phyloP scores from a whole-genome alignment of 2,113 vertebrate species.

The Atrichornis clamosus region DNA sequence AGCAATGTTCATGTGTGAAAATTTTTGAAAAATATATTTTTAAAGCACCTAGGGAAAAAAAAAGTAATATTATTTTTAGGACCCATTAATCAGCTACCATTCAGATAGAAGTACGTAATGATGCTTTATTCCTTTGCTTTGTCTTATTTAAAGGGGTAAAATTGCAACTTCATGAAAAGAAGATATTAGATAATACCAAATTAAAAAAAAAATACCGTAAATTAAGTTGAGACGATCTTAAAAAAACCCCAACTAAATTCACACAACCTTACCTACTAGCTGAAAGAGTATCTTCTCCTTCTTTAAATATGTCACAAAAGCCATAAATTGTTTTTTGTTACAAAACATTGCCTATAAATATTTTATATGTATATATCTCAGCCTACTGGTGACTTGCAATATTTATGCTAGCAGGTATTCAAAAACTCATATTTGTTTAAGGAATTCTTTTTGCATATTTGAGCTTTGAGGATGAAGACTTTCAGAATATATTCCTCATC shows the following conservation, averaged over 20 bases:
- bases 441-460: background rate
- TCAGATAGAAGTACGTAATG: background rate
- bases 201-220: background rate
- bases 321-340: background rate
- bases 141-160: background rate
- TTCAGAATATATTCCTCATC: background rate
- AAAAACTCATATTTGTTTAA: background rate
- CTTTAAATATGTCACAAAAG: background rate
- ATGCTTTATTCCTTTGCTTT: background rate
- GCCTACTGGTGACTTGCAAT: background rate
- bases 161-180: background rate
- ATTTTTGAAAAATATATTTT: background rate
- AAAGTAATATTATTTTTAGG: background rate
- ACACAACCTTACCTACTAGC: background rate
- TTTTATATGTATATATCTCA: background rate
- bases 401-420: background rate
- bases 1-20: background rate
- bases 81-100: background rate
- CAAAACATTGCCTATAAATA: background rate
- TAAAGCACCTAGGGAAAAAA: background rate
- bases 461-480: background rate
- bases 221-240: background rate
- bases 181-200: background rate
- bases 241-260: background rate
- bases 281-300: background rate